A percentile compares a stretch with the other conserved stretches of the same genome.
Evolutionary conservation across 1,140 invertebrate genomes (phyloP).

Genomic region (Dendrolimus kikuchii): DNA sequence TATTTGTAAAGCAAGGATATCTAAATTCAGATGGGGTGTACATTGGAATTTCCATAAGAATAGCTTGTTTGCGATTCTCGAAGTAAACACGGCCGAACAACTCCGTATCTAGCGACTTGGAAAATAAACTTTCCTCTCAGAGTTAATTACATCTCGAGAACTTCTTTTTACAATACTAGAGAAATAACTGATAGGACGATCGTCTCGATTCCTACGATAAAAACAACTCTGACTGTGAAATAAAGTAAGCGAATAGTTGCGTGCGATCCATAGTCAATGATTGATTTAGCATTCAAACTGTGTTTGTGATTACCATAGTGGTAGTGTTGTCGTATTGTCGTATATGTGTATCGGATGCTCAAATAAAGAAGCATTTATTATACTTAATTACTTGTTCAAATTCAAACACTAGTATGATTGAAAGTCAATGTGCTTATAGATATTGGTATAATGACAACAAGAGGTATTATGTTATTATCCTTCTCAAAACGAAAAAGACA

Average conservation of each 20-base stretch:
- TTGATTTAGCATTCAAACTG: slow-evolving; percentile 22
- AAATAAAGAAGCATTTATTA: no score
- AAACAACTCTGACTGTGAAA: slow-evolving; percentile 10
- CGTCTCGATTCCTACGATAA: neutral
- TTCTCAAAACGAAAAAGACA: no score
- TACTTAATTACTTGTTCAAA: no score
- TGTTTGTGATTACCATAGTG: slow-evolving; percentile 28
- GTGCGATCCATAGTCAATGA: slow-evolving; percentile 11
- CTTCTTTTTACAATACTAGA: slow-evolving; percentile 10
- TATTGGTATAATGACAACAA: no score
- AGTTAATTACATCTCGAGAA: slow-evolving; percentile 31
- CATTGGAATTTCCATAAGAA: slow-evolving; percentile 45
- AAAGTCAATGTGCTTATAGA: no score
- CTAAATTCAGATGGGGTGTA: slow-evolving; percentile 27
- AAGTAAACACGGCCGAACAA: slow-evolving; percentile 19
- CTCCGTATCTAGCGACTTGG: slow-evolving; percentile 13
- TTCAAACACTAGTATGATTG: no score
- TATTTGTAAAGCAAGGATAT: slow-evolving; percentile 11
- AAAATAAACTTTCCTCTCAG: slow-evolving; percentile 33
- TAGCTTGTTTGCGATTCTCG: slow-evolving; percentile 26
- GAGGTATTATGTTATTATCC: no score
- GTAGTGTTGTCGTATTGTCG: slow-evolving; percentile 20
- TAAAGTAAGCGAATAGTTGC: slow-evolving; percentile 4
- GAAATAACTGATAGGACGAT: slow-evolving; percentile 15
- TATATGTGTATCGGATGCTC: no score